These are phyloP conservation scores for Metopolophium dirhodum DNA, from an alignment of 1,140 invertebrate genomes.

Conservation along the genomic window DNA sequence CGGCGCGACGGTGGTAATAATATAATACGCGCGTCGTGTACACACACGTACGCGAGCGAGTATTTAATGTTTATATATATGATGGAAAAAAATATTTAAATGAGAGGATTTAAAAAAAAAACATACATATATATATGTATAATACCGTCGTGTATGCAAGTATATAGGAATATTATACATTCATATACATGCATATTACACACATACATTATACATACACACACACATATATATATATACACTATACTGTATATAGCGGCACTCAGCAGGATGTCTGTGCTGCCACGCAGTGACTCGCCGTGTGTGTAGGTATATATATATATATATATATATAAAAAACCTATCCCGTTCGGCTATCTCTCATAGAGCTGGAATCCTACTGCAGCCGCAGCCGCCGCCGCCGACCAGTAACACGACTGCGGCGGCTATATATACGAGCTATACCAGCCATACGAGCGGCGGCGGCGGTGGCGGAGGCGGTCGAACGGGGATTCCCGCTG, in stretches of 20 bases:
- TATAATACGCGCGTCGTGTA: slow-evolving; percentile 3
- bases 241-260: neutral
- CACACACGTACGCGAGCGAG: neutral
- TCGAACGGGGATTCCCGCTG: neutral
- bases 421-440: neutral
- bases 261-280: slow-evolving; percentile 42
- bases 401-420: slow-evolving; percentile 30
- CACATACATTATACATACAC: neutral
- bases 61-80: slow-evolving; percentile 18
- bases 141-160: neutral
- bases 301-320: neutral
- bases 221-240: neutral
- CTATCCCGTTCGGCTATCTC: neutral
- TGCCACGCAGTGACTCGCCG: neutral
- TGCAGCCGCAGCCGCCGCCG: neutral
- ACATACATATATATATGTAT: neutral
- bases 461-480: neutral
- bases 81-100: slow-evolving; percentile 41
- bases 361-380: neutral
- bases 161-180: neutral
- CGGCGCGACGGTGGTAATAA: slow-evolving; percentile 32
- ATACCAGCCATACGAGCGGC: neutral
- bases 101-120: slow-evolving; percentile 46
- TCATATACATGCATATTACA: neutral
- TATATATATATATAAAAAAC: neutral